A percentile compares a stretch with the other conserved stretches of the same genome.
Evolutionary conservation across 2,113 vertebrate genomes (phyloP).

Genomic region (Notechis scutatus): DNA sequence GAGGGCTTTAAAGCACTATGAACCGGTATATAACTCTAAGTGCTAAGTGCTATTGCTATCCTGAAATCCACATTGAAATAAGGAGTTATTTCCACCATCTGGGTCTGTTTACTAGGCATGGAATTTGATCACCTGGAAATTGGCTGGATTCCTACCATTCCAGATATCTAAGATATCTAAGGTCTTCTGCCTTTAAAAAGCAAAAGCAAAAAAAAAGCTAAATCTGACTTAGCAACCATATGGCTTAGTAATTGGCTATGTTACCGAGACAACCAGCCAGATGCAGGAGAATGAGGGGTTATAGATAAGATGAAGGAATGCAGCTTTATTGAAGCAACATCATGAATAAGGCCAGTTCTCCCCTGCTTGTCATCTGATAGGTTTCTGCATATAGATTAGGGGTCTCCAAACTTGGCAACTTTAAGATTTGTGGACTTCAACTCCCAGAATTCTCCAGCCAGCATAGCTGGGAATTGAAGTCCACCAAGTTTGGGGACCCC

Average conservation of each 20-base stretch:
- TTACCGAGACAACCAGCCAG: constrained; percentile 25
- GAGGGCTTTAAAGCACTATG: too few species aligned
- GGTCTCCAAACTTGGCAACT: too few species aligned
- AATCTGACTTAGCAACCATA: constrained; percentile 7
- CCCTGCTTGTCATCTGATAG: background rate
- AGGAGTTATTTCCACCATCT: background rate
- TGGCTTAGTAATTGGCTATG: constrained; percentile 8
- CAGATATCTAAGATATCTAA: background rate
- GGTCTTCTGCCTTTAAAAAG: background rate
- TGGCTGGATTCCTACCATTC: background rate
- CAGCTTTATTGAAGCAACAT: background rate
- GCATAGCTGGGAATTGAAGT: too few species aligned
- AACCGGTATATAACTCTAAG: too few species aligned
- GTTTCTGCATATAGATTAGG: background rate
- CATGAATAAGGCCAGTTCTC: background rate
- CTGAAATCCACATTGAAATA: background rate
- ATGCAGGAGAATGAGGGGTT: background rate
- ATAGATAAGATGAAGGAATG: background rate
- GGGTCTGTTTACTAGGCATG: background rate
- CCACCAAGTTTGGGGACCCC: too few species aligned
- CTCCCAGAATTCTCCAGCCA: too few species aligned
- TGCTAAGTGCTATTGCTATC: background rate
- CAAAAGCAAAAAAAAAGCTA: background rate
- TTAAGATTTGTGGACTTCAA: too few species aligned
- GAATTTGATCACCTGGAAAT: background rate